Base-by-base conservation (phyloP, 1,140 invertebrate genomes). In the Zophobas atratus region DNA sequence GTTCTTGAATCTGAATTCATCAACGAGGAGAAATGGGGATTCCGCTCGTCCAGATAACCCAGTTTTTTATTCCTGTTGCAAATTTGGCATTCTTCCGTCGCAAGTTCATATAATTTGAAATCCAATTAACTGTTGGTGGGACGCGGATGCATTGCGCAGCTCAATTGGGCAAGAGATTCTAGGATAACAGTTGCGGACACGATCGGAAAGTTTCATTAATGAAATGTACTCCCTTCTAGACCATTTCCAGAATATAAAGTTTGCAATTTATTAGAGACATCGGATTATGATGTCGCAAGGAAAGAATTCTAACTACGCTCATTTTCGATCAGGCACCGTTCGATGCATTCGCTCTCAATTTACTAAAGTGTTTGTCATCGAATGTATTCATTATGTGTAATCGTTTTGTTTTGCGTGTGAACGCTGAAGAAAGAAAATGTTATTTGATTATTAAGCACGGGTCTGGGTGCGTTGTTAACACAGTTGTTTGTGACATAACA, bases 151-250 rank as follows among this genome's bases (percentile, higher is more conserved):
- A 72, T 75, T 75, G 72, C 73, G 57, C 77, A 76, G 77, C 73
- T 79, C 77, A 79, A 79, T 79, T 79, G 77, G 53, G 77, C 77
- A 70, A 70, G 77, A 79, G 77, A 79, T 79, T 79, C 73, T 75
- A 63, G 63, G 77, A 78, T 77, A 81, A 79, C 76, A 75, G 75
- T 80, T 76, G 76, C 78, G 79, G 72, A 79, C 80, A 79, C 80
- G 80, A 79, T 78, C 76, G 56, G 80, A 81, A 83, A 83, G 76
- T 77, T 80, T 83, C 81, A 82, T 83, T 82, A 81, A 82, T 81
- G 82, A 83, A 83, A 82, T 82, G 78, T 82, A 81, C 80, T 82
- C 77, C 75, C 77, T 73, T 76, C 56, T 70, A 41, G 74, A 73
- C 63, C 75, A 80, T 80, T 79, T 70, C 77, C 79, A 51, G 79